Conservation (phyloP, 2,113 vertebrate species). For the Eurystomus gularis region DNA sequence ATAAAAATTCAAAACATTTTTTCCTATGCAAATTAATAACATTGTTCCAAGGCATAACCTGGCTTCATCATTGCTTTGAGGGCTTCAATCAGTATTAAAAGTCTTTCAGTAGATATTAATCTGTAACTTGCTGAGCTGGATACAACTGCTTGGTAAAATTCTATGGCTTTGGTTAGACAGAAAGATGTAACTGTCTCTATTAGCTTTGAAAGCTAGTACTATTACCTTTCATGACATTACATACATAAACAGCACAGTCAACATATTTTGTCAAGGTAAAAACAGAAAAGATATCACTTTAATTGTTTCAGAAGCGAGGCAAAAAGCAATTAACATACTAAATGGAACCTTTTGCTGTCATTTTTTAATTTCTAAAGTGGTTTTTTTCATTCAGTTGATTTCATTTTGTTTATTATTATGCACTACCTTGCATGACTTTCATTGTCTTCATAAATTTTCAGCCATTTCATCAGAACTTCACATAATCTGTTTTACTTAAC, state of each 20-base stretch:
- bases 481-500: not conserved
- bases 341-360: not conserved
- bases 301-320: not conserved
- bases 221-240: not conserved
- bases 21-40: not conserved
- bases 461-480: not conserved
- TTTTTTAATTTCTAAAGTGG: not conserved
- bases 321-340: not conserved
- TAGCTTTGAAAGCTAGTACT: not conserved
- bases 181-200: not conserved
- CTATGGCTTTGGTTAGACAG: not conserved
- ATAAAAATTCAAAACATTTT: not conserved
- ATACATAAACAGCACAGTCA: not conserved
- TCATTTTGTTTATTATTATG: not conserved
- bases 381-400: not conserved
- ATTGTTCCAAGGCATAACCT: not conserved
- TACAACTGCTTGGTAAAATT: not conserved
- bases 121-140: not conserved
- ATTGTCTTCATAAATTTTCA: not conserved
- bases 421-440: not conserved
- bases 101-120: not conserved
- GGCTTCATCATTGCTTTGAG: not conserved
- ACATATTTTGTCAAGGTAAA: not conserved
- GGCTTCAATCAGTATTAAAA: not conserved
- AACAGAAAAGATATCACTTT: not conserved